Conservation (phyloP, 2,113 vertebrate species). For the Tinamus guttatus region DNA sequence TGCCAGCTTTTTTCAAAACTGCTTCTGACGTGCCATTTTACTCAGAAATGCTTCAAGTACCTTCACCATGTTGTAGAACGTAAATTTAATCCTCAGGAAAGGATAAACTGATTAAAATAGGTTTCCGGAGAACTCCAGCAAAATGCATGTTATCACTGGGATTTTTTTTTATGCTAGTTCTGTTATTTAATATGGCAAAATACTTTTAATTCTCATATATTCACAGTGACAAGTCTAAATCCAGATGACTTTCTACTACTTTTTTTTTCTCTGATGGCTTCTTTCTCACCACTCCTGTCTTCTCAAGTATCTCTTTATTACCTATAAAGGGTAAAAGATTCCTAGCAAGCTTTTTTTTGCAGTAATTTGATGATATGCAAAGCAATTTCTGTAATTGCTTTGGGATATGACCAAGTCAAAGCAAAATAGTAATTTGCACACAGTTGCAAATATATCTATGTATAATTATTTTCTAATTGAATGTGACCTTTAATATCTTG, state of each 20-base stretch:
- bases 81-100: neutral
- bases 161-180: neutral
- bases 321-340: neutral
- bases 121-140: neutral
- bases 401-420: neutral
- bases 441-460: neutral
- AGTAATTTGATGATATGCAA: neutral
- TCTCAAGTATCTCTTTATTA: neutral
- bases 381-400: neutral
- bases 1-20: rapidly evolving
- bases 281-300: rapidly evolving
- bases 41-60: neutral
- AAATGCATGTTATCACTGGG: neutral
- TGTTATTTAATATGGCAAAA: neutral
- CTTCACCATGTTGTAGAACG: neutral
- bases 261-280: too few relatives aligned
- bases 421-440: neutral
- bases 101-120: neutral
- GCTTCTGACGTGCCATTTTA: rapidly evolving
- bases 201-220: neutral
- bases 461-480: neutral
- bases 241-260: neutral
- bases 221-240: neutral
- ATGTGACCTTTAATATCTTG: neutral
- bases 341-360: neutral